Evolutionary conservation across 2,888 invertebrate species (phyloP), one percentile per base, ranked within the genome.

Genomic region (Ligdia adustata): DNA sequence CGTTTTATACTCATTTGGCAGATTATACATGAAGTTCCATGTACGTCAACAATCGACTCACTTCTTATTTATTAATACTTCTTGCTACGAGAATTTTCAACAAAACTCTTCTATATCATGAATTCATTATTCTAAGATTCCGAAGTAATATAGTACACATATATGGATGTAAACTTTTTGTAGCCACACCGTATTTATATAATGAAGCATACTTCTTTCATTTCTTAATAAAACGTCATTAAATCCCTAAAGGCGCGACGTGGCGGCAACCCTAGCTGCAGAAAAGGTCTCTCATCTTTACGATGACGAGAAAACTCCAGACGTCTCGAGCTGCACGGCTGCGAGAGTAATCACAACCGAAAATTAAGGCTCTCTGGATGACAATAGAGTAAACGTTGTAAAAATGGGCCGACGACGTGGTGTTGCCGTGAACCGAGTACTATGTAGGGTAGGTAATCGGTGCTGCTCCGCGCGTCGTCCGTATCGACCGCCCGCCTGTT

Each of bases 401-500:
- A 57, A 57, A 60, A 55, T 54, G 55, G 38, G 39, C 39, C 40
- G 52, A 49, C 41, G 52, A 49, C 50, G 50, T 56, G 45, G 43
- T 50, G 45, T 48, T 50, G 40, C 49, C 45, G 33, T 40, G 41
- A 46, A 46, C 45, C 31, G 47, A 50, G 56, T 65, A 62, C 59
- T 65, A 62, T 66, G 65, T 72, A 74, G 67, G 70, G 75, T 76
- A 72, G 75, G 71, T 67, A 68, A 71, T 69, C 66, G 68, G 69
- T 69, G 69, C 65, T 72, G 69, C 69, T 79, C 82, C 81, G 84
- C 77, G 69, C 86, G 82, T 79, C 79, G 74, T 60, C 73, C 76
- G 77, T 88, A 88, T 88, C 87, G 89, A 89, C 88, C 83, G 79
- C 63, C 78, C 78, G 89, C 90, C 90, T 90, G 90, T 90, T 90